phyloP scores from a whole-genome alignment of 2,888 invertebrate species.

The Conchocele bisecta region DNA sequence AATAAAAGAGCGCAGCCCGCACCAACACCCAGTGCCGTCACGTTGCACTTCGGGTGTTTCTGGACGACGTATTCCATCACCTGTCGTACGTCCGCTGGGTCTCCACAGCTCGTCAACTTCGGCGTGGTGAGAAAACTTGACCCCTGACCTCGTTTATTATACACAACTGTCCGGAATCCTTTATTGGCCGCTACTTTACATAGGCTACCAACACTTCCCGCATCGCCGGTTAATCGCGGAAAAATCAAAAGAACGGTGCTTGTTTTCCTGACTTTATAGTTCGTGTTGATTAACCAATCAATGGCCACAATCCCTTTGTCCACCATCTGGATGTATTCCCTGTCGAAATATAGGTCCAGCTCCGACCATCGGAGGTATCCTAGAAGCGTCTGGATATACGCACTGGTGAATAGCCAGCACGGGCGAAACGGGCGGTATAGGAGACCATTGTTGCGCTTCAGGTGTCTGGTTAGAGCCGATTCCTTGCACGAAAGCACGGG shows the following conservation, averaged over 20 bases:
- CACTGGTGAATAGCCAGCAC: conserved; percentile 61
- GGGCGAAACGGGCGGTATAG: conserved; percentile 69
- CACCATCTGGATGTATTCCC: conserved; percentile 77
- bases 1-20: conserved; percentile 75
- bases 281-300: conserved; percentile 73
- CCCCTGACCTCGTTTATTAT: conserved; percentile 78
- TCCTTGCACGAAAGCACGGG: conserved; percentile 71
- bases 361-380: conserved; percentile 41
- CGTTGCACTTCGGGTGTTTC: conserved; percentile 63
- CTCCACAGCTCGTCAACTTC: conserved; percentile 74
- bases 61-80: conserved; percentile 73
- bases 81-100: conserved; percentile 74
- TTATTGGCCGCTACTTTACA: conserved; percentile 60
- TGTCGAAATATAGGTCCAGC: conserved; percentile 62
- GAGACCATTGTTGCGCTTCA: conserved; percentile 67
- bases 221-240: conserved; percentile 74
- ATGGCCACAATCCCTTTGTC: conserved; percentile 78
- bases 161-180: conserved; percentile 75
- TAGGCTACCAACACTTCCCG: conserved; percentile 58
- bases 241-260: conserved; percentile 70
- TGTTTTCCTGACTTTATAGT: conserved; percentile 49
- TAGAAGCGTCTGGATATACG: conserved; percentile 75
- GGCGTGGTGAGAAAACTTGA: conserved; percentile 74
- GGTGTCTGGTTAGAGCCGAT: conserved; percentile 72
- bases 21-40: conserved; percentile 74